Evolutionary conservation across 2,797 vertebrate genomes (phyloP), one percentile per base, ranked within the genome.

Genomic region (Chelidonichthys spinosus): DNA sequence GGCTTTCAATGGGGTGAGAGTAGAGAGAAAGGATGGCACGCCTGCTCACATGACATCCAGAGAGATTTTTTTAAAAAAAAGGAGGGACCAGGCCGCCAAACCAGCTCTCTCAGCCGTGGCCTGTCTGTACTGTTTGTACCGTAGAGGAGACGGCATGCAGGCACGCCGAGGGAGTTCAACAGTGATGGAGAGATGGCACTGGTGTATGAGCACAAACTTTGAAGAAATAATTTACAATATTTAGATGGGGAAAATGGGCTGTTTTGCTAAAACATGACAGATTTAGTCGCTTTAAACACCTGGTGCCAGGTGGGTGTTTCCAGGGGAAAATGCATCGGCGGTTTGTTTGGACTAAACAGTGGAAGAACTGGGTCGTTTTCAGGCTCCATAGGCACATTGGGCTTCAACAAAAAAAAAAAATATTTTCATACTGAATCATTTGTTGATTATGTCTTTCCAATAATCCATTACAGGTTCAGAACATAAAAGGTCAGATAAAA

Each of bases 101-200:
- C 46, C 78, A 47, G 61, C 62, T 56, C 63, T 4, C 25, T 74
- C 74, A 72, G 42, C 69, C 79, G 2, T 46, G 77, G 58, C 63
- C 60, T 60, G 79, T 88, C 85, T 82, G 87, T 3, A 47, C 74
- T 39, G 76, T 37, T 4, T 81, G 74, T 72, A 71, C 78, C 72
- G 54, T 62, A 62, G 72, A 87, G 82, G 64, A 86, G 88, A 90
- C 89, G 7, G 89, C 81, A 81, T 74, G 73, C 74, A 85, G 81
- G 65, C 74, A 77, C 18, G 43, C 53, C 47, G 6, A 69, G 54
- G 54, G 53, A 63, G 65, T 70, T 79, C 73, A 76, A 4, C 47
- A 13, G 25, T 55, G 77, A 76, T 66, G 85, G 76, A 85, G 80
- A 79, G 65, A 87, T 65, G 83, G 78, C 78, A 81, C 55, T 13